These are phyloP conservation scores for Myotis vivesi DNA, from an alignment of 2,797 vertebrate genomes.

Conservation along the genomic window DNA sequence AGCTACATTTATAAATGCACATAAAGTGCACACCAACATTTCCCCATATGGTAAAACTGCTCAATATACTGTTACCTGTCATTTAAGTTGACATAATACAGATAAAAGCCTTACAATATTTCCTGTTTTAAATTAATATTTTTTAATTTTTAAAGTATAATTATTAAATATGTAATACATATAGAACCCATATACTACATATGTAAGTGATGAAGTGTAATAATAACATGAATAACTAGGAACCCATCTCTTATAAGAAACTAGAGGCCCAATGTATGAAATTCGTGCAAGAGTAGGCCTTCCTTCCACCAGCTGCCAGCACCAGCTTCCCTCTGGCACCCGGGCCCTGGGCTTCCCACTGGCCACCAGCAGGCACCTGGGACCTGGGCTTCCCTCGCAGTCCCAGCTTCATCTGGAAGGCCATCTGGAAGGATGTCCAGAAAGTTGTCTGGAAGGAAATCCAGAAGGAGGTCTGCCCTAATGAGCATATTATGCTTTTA, in stretches of 20 bases:
- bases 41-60: not conserved
- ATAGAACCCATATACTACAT: not conserved
- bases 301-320: no score
- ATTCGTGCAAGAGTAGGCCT: no score
- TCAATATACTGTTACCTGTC: not conserved
- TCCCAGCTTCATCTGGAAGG: no score
- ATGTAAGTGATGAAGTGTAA: not conserved
- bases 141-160: not conserved
- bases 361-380: no score
- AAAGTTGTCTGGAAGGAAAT: no score
- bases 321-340: no score
- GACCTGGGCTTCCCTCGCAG: no score
- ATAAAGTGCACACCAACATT: rapidly evolving
- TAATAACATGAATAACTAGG: not conserved
- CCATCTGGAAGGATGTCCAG: no score
- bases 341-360: no score
- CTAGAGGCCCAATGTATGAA: no score
- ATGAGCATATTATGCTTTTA: no score
- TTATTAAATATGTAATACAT: not conserved
- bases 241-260: not conserved
- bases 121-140: not conserved
- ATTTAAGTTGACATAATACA: not conserved
- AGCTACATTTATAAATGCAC: not conserved
- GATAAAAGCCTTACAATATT: not conserved
- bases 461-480: no score